Percentiles rank a stretch among this genome's conserved stretches.
Conservation (phyloP, 1,140 invertebrate genomes). For the Aphelinus certus region DNA sequence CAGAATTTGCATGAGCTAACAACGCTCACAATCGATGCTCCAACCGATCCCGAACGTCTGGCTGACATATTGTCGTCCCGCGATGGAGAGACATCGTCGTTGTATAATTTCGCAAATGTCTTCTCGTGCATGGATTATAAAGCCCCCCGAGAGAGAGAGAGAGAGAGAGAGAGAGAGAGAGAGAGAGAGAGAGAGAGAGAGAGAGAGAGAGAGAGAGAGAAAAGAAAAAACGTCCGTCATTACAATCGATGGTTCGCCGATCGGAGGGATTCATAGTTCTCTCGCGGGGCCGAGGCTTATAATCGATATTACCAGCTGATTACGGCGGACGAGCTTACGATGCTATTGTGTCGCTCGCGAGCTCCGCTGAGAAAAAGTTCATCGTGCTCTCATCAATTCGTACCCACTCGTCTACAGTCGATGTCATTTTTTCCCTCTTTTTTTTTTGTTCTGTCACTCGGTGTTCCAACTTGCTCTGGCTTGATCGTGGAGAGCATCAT, state of each 20-base stretch:
- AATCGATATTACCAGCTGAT: conserved; percentile 13
- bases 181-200: too few relatives aligned
- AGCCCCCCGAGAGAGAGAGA: not conserved
- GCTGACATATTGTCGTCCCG: not conserved
- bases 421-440: too few relatives aligned
- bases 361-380: conserved; percentile 46
- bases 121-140: conserved; percentile 11
- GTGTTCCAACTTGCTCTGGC: too few relatives aligned
- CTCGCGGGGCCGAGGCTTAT: not conserved
- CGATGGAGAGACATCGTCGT: not conserved
- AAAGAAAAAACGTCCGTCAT: conserved; percentile 5
- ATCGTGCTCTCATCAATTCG: conserved; percentile 44
- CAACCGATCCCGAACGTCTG: not conserved
- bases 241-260: not conserved
- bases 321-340: not conserved
- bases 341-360: conserved; percentile 10
- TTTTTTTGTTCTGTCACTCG: too few relatives aligned
- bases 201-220: not conserved
- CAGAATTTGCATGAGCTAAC: too few relatives aligned
- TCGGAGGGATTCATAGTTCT: not conserved
- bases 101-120: conserved; percentile 22
- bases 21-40: too few relatives aligned
- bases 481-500: too few relatives aligned
- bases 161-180: too few relatives aligned
- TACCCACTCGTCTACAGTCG: not conserved